Percentiles rank a stretch among this genome's conserved stretches.
Evolutionary conservation across 1,140 invertebrate species (phyloP).

Genomic region (Diploscapter pachys): DNA sequence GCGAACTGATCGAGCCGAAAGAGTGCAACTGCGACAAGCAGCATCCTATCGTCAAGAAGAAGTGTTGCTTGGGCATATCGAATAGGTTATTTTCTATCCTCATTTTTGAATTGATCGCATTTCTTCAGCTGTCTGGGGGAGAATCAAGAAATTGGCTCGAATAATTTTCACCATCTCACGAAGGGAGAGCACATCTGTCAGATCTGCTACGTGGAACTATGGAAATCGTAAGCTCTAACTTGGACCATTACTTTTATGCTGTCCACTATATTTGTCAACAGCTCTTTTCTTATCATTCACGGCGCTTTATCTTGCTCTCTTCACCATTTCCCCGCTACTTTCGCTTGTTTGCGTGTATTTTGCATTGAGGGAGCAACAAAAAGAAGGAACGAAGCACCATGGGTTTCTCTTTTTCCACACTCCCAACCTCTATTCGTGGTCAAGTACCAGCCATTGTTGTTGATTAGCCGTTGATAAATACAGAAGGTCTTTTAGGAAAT

Average conservation of each 20-base stretch:
- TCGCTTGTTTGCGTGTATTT: not conserved
- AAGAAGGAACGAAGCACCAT: too few species aligned
- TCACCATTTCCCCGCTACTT: not conserved
- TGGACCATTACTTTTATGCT: not conserved
- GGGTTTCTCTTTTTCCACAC: too few species aligned
- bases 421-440: too few species aligned
- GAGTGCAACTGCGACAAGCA: conserved; percentile 5
- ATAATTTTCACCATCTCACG: conserved; percentile 43
- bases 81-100: too few species aligned
- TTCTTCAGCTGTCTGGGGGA: conserved; percentile 32
- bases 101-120: conserved; percentile 16
- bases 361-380: not conserved
- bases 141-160: conserved; percentile 6
- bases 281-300: not conserved
- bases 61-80: too few species aligned
- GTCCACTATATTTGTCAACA: not conserved
- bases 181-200: conserved; percentile 46
- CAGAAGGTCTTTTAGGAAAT: too few species aligned
- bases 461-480: too few species aligned
- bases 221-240: conserved; percentile 34
- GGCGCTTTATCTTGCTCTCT: not conserved
- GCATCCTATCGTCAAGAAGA: too few species aligned
- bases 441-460: too few species aligned
- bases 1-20: conserved; percentile 8
- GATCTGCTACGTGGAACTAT: conserved; percentile 47